phyloP scores from a whole-genome alignment of 2,888 invertebrate species.

The Stenolophus ochropezus region DNA sequence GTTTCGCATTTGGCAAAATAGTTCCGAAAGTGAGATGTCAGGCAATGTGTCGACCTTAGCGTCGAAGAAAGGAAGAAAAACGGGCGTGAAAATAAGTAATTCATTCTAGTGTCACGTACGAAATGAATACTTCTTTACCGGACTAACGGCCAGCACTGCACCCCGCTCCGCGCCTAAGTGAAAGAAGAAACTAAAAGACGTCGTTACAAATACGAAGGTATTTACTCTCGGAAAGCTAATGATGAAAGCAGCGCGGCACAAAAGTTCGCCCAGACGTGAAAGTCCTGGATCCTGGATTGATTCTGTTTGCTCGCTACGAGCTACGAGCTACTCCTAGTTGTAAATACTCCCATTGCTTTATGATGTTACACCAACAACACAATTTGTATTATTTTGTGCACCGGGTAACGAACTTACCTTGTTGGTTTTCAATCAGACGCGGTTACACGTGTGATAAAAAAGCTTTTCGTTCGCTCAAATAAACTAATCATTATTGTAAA shows the following conservation, averaged over 20 bases:
- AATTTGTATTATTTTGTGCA: slow-evolving; percentile 3
- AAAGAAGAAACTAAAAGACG: slow-evolving; percentile 53
- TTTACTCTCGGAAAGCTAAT: slow-evolving; percentile 54
- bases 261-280: slow-evolving; percentile 35
- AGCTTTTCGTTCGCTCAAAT: not conserved
- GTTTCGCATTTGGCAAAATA: too few relatives aligned
- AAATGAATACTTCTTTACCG: slow-evolving; percentile 32
- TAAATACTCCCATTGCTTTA: not conserved
- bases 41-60: slow-evolving; percentile 6
- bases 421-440: not conserved
- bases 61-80: slow-evolving; percentile 25
- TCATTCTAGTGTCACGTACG: slow-evolving; percentile 45
- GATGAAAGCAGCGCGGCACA: slow-evolving; percentile 42
- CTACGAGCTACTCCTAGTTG: not conserved
- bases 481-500: not conserved
- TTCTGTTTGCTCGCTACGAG: slow-evolving; percentile 32
- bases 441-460: not conserved
- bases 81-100: slow-evolving; percentile 37
- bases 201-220: slow-evolving; percentile 49
- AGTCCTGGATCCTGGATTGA: slow-evolving; percentile 53
- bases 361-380: not conserved
- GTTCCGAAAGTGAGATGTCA: not conserved
- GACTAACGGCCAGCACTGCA: slow-evolving; percentile 2
- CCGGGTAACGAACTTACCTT: not conserved
- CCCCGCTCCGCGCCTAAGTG: slow-evolving; percentile 27